These are phyloP conservation scores for Xenopus tropicalis DNA, from an alignment of 2,113 vertebrate species.

Conservation along the genomic window UCB_Xtro_10.0 CM004446.2:12917501-12918000, in stretches of 20 bases:
- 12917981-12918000: too few species aligned
- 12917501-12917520: too few species aligned
- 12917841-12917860: constrained; percentile 24
- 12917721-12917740: constrained; percentile 91
- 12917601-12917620: constrained; percentile 80
- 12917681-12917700: constrained; percentile 98
- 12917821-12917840: not conserved
- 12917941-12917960: constrained; percentile 72
- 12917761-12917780: constrained; percentile 95
- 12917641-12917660: constrained; percentile 90
- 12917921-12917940: constrained; percentile 51
- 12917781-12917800: constrained; percentile 91
- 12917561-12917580: too few species aligned
- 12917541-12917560: too few species aligned
- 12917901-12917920: constrained; percentile 46
- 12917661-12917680: constrained; percentile 94
- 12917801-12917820: constrained; percentile 88
- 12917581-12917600: too few species aligned
- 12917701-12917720: constrained; percentile 94
- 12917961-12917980: constrained; percentile 26
- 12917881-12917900: constrained; percentile 54
- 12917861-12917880: constrained; percentile 67
- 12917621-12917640: constrained; percentile 87
- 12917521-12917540: too few species aligned
- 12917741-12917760: constrained; percentile 79